Base-by-base conservation (phyloP, 2,888 invertebrate genomes). In the Perdita meconis region DNA sequence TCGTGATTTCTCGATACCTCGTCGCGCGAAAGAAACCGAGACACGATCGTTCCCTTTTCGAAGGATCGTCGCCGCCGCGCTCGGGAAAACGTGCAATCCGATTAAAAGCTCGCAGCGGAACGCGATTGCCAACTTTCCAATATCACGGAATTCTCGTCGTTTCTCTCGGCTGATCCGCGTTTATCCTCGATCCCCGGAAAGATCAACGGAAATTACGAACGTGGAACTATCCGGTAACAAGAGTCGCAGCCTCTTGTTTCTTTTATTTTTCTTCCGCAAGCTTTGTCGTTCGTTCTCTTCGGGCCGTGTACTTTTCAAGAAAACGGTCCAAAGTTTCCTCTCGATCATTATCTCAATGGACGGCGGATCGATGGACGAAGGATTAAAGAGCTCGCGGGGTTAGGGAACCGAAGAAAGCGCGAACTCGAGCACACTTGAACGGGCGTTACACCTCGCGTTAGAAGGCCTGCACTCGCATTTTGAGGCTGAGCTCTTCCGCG, bases 401-500 rank as follows among this genome's bases (percentile, higher is more conserved):
- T 10, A 36, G 34, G 51, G n/a, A 57, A 34, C 16, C 8, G 30
- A 40, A 51, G 55, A 56, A 64, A 64, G 47, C 30, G 40, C 67
- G 59, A 63, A 6, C 63, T 73, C 50, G 30, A 59, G 44, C 10
- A 42, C 40, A 78, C 79, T 83, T 63, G 56, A 51, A 30, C 72
- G 77, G 24, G 75, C 78, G 68, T 85, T 84, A 83, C 74, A 68
- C 67, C 53, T 63, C 40, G 51, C 22, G 60, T 73, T 42, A n/a
- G 87, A 86, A 84, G 82, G 85, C 82, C 78, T 83, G 80, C 84
- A 88, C 89, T 89, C 82, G 86, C 76, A 83, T 88, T 88, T 88
- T 85, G 88, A 89, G 90, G 87, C 85, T 89, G 83, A 84, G 87
- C 87, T 86, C 86, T 80, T 82, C 77, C 76, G 72, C 81, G 83